Conservation (phyloP, 1,140 invertebrate species). For the Metopolophium dirhodum region DNA sequence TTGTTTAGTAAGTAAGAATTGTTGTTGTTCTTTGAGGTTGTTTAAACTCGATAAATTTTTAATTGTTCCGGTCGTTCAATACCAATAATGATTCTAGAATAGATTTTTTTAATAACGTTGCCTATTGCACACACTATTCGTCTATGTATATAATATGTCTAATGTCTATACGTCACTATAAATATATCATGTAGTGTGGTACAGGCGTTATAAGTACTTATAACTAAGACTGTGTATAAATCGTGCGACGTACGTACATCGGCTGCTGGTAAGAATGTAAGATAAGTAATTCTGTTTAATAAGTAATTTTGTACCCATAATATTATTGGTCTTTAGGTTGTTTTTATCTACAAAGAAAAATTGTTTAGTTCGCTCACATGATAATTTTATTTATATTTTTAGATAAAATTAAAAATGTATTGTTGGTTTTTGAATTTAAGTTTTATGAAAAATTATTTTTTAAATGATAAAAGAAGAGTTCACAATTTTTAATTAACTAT, state of each 20-base stretch:
- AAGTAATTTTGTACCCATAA: not conserved
- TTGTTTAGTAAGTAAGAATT: not conserved
- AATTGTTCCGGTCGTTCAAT: not conserved
- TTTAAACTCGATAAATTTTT: not conserved
- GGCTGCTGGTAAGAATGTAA: not conserved
- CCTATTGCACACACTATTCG: not conserved
- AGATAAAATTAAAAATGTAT: not conserved
- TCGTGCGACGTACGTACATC: not conserved
- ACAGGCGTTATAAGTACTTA: not conserved
- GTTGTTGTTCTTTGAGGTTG: not conserved
- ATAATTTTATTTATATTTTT: not conserved
- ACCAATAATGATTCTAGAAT: not conserved
- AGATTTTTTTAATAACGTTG: conserved; percentile 13
- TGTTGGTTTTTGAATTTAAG: not conserved
- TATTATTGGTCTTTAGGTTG: not conserved
- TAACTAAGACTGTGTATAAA: no score
- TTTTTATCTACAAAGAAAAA: not conserved
- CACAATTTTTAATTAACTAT: not conserved
- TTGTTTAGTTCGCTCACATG: not conserved
- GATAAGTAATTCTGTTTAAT: not conserved
- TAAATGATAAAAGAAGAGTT: not conserved
- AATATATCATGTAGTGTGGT: not conserved
- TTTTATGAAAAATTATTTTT: not conserved
- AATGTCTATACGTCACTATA: not conserved
- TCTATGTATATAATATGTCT: not conserved